A percentile compares a stretch with the other conserved stretches of the same genome.
Conservation (phyloP, 2,888 invertebrate genomes). For the Pandemis heparana region DNA sequence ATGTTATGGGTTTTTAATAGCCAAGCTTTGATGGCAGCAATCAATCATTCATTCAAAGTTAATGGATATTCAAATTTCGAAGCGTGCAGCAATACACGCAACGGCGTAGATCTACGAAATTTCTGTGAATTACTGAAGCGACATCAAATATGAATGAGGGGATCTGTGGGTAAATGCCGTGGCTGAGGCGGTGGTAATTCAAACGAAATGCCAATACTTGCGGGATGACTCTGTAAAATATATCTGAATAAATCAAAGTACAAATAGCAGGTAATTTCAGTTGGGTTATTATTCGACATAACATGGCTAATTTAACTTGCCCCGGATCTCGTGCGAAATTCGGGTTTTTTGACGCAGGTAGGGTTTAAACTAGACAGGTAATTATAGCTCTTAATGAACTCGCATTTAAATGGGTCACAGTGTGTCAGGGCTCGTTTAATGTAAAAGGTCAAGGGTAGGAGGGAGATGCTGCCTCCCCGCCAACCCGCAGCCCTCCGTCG, state of each 20-base stretch:
- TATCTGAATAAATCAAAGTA: neutral
- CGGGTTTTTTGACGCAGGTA: neutral
- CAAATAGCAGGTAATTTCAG: neutral
- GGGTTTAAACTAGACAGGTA: conserved; percentile 13
- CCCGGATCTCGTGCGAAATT: neutral
- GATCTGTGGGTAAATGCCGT: neutral
- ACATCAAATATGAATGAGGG: conserved; percentile 36
- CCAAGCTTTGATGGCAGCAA: conserved; percentile 25
- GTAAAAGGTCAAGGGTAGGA: conserved; percentile 25
- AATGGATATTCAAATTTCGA: conserved; percentile 36
- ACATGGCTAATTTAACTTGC: conserved; percentile 16
- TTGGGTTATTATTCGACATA: neutral
- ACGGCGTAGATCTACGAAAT: neutral
- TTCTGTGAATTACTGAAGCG: conserved; percentile 22
- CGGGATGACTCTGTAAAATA: neutral
- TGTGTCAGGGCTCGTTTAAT: conserved; percentile 21
- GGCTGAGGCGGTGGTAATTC: neutral
- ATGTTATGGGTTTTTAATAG: conserved; percentile 36
- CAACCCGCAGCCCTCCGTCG: conserved; percentile 8
- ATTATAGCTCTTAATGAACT: conserved; percentile 33
- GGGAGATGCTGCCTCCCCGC: conserved; percentile 3
- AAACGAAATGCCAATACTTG: neutral
- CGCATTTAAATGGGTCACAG: conserved; percentile 6
- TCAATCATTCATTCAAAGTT: conserved; percentile 39
- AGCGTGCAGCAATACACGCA: conserved; percentile 31